Percentiles rank a stretch among this genome's conserved stretches.
Conservation (phyloP, 2,888 invertebrate genomes). For the Lasioglossum malachurum region DNA sequence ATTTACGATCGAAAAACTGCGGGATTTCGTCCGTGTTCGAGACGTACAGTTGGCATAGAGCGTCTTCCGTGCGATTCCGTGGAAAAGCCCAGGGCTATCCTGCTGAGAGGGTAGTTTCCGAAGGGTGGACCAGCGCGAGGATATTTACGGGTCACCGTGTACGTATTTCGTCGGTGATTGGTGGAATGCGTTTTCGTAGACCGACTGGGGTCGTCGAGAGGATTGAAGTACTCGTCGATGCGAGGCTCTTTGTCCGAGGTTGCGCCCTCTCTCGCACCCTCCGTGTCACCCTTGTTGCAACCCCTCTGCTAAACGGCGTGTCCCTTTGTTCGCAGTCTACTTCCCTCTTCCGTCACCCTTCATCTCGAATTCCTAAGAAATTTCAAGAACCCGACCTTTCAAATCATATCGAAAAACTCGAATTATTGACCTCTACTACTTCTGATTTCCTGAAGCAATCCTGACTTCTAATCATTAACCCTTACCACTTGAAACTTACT, state of each 20-base stretch:
- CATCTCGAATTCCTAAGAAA: constrained; percentile 41
- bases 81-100: constrained; percentile 38
- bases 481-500: not conserved
- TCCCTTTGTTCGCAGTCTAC: constrained; percentile 37
- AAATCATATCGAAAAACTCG: not conserved
- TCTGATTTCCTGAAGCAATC: not conserved
- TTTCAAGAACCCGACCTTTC: not conserved
- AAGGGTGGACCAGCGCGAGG: constrained; percentile 31
- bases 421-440: not conserved
- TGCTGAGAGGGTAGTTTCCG: constrained; percentile 57
- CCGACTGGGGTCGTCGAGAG: constrained; percentile 17
- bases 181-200: constrained; percentile 55
- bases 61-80: constrained; percentile 21
- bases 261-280: constrained; percentile 33
- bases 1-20: constrained; percentile 45
- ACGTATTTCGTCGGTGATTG: constrained; percentile 52
- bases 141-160: constrained; percentile 55
- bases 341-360: constrained; percentile 36
- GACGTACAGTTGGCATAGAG: constrained; percentile 49
- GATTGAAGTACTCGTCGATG: constrained; percentile 62
- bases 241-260: constrained; percentile 60
- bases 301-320: constrained; percentile 25
- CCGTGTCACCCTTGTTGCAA: constrained; percentile 1
- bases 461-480: not conserved
- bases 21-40: constrained; percentile 17